Conservation (phyloP, 2,797 vertebrate species). For the Enteromius unitaeniatus region DNA sequence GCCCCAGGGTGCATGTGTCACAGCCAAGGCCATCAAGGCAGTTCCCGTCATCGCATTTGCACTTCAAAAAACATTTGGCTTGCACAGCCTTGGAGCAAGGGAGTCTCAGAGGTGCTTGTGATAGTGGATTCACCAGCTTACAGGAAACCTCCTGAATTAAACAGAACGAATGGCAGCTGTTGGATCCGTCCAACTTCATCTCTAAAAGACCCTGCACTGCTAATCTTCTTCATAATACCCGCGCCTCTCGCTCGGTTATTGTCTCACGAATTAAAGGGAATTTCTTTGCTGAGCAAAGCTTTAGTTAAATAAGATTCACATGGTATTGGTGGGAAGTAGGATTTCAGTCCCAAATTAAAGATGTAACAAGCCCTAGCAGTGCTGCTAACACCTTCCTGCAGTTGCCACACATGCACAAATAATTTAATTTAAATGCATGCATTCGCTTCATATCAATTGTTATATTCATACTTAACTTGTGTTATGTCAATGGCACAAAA, state of each 20-base stretch:
- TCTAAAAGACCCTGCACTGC: constrained; percentile 48
- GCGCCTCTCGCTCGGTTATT: constrained; percentile 22
- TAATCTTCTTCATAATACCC: constrained; percentile 51
- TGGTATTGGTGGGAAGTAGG: neutral
- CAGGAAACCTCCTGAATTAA: constrained; percentile 63
- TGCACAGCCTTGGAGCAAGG: constrained; percentile 56
- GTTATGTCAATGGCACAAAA: neutral
- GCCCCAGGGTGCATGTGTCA: constrained; percentile 78
- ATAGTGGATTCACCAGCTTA: constrained; percentile 59
- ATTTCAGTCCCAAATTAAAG: constrained; percentile 18
- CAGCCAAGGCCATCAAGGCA: constrained; percentile 72
- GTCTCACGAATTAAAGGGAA: constrained; percentile 28
- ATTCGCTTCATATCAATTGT: neutral
- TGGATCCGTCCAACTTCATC: constrained; percentile 52
- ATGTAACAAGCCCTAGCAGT: constrained; percentile 17
- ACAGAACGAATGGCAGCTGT: constrained; percentile 53
- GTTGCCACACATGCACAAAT: neutral
- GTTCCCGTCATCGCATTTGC: constrained; percentile 75
- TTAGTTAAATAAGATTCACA: constrained; percentile 48
- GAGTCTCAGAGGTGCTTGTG: constrained; percentile 57
- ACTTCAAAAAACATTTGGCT: constrained; percentile 74
- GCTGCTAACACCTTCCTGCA: constrained; percentile 14
- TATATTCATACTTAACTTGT: neutral
- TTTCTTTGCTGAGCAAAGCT: constrained; percentile 39
- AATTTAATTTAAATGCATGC: neutral